These are phyloP conservation scores for Neomorphus geoffroyi DNA, from an alignment of 2,797 vertebrate species.

Conservation along the genomic window DNA sequence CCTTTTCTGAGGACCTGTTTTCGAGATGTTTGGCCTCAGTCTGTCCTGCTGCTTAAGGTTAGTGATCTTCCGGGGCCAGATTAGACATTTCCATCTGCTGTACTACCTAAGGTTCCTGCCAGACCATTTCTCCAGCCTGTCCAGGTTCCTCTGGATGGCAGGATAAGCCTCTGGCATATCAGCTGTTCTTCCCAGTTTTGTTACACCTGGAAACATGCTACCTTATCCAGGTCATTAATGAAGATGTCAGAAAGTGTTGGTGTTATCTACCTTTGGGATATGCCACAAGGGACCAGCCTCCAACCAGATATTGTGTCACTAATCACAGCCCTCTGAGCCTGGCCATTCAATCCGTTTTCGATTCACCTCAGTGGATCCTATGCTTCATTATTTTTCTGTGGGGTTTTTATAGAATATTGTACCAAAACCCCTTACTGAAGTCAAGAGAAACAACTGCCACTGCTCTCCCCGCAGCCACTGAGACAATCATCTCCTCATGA, in stretches of 20 bases:
- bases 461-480: background rate
- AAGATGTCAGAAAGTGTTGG: background rate
- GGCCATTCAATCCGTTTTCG: too few relatives aligned
- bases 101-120: background rate
- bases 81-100: background rate
- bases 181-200: background rate
- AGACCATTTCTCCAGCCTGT: background rate
- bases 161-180: too few relatives aligned
- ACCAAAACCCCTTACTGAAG: too few relatives aligned
- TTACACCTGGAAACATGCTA: background rate
- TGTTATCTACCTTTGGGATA: background rate
- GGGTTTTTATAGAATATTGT: too few relatives aligned
- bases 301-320: too few relatives aligned
- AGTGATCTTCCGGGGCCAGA: background rate
- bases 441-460: too few relatives aligned
- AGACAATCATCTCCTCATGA: background rate
- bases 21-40: background rate
- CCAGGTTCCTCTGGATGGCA: background rate
- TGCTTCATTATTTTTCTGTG: too few relatives aligned
- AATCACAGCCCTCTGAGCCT: too few relatives aligned
- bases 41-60: background rate
- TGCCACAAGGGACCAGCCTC: too few relatives aligned
- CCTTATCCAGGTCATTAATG: background rate
- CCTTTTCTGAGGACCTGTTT: background rate
- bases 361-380: too few relatives aligned